Evolutionary conservation across 2,113 vertebrate species (phyloP).

Genomic region (Podarcis cretensis): DNA sequence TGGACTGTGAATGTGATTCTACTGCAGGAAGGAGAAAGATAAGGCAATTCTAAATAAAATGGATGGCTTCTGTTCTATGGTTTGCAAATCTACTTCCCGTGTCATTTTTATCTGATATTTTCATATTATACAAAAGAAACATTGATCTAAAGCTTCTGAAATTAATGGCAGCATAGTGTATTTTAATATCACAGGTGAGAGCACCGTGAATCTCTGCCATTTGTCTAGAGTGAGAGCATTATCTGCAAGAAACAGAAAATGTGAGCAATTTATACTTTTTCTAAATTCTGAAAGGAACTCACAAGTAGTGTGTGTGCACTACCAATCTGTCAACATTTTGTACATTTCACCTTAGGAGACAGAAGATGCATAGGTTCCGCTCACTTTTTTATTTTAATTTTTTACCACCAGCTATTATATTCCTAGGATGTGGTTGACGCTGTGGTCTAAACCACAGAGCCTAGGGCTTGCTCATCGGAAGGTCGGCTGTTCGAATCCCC

Average conservation of each 20-base stretch:
- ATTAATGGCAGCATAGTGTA: background rate
- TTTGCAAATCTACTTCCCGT: background rate
- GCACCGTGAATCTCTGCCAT: background rate
- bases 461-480: no score
- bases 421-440: background rate
- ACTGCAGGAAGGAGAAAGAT: rapidly evolving
- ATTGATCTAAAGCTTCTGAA: background rate
- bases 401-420: background rate
- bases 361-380: background rate
- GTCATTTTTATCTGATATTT: background rate
- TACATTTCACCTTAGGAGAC: background rate
- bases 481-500: no score
- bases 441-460: no score
- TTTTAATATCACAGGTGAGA: background rate
- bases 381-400: background rate
- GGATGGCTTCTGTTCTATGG: background rate
- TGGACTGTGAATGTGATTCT: background rate
- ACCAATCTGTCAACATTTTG: background rate
- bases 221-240: background rate
- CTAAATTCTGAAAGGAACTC: background rate
- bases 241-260: background rate
- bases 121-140: background rate
- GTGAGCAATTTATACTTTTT: background rate
- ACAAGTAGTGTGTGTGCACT: background rate
- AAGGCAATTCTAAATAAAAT: background rate